A percentile compares a stretch with the other conserved stretches of the same genome.
Evolutionary conservation across 2,797 vertebrate species (phyloP).

Genomic region (Hemibagrus guttatus): DNA sequence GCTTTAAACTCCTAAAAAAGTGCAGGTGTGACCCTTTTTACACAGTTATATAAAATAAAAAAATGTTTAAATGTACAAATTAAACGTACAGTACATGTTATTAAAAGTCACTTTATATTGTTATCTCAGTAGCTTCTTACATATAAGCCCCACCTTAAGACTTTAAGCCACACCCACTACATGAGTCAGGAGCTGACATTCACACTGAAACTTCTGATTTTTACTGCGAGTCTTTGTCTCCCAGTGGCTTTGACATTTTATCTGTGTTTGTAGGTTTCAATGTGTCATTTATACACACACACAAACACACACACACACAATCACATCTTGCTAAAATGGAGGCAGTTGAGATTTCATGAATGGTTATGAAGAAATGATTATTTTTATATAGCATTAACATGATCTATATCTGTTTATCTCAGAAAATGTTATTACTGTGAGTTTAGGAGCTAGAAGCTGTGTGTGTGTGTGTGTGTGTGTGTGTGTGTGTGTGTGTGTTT

Average conservation of each 20-base stretch:
- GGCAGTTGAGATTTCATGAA: neutral
- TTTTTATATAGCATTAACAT: neutral
- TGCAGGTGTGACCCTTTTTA: neutral
- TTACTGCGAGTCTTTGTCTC: neutral
- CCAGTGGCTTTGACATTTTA: neutral
- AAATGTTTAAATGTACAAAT: neutral
- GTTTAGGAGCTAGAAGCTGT: slow-evolving; percentile 42
- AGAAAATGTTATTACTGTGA: slow-evolving; percentile 46
- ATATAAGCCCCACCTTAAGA: neutral
- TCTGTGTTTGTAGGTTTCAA: neutral
- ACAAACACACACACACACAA: neutral
- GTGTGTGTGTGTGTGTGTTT: slow-evolving; percentile 66
- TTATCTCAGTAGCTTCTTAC: neutral
- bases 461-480: slow-evolving; percentile 65
- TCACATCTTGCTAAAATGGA: neutral
- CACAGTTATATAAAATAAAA: neutral
- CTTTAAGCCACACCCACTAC: neutral
- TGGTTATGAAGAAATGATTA: neutral
- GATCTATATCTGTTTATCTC: neutral
- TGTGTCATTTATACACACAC: neutral
- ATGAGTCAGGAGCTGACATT: neutral
- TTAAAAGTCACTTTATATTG: neutral
- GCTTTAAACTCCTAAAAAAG: neutral
- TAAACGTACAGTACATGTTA: neutral
- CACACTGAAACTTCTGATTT: neutral